Evolutionary conservation across 2,113 vertebrate species (phyloP), one percentile per base, ranked within the genome.

Genomic region (Laticauda colubrina): DNA sequence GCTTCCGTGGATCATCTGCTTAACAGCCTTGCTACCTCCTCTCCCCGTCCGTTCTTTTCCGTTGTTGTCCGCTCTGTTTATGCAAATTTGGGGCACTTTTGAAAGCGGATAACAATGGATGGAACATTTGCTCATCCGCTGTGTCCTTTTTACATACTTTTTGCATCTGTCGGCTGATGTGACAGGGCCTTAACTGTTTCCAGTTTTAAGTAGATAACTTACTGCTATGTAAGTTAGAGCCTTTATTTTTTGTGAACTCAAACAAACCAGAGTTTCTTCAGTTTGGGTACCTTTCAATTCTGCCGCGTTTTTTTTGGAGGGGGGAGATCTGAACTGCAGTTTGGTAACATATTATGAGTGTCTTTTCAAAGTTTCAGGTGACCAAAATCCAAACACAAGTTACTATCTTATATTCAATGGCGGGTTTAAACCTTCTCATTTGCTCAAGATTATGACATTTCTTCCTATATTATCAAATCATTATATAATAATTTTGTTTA

Each of bases 181-280:
- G 34, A 39, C 34, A 39, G 34, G 34, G 34, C 34, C 34, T 39
- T 39, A 39, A 21, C 48, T 48, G 18, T 55, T 87, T 87, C 18
- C 5, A 14, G 20, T 57, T 64, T 39, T n/a, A 85, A 91, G 3
- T 81, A 59, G 2, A 34, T 51, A 45, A 18, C 18, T n/a, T 51
- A 61, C 2, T 29, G 55, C 12, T 39, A 12, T 54, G 9, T 12
- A 55, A 85, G 5, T 24, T 92, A 75, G 2, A 29, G 85, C 34
- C 23, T 48, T 92, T 92, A 89, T 55, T 85, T 12, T 85, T 93
- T 34, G n/a, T 91, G 94, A 23, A 39, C 48, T 93, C 96, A 0
- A 61, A 85, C 39, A 81, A 20, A n/a, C 23, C 48, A 81, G 11
- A 29, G 24, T 90, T 45, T n/a, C 14, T 26, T 34, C 18, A 45